phyloP scores from a whole-genome alignment of 2,797 vertebrate genomes.

The Eulemur rubriventer region DNA sequence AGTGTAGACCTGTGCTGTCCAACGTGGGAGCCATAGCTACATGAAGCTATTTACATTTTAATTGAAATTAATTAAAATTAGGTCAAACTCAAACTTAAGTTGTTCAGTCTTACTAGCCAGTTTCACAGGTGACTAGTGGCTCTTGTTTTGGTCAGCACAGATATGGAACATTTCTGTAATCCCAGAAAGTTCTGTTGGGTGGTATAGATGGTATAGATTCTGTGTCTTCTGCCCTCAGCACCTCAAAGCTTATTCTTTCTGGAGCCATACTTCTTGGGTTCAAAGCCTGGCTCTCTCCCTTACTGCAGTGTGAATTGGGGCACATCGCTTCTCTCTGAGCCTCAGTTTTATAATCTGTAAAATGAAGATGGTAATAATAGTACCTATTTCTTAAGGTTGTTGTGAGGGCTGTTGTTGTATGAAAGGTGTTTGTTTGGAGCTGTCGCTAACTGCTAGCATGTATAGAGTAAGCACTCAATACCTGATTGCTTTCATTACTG shows the following conservation, averaged over 20 bases:
- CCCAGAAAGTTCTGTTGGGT: background rate
- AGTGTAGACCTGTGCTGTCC: background rate
- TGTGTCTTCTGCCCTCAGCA: background rate
- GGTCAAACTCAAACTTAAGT: background rate
- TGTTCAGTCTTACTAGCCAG: background rate
- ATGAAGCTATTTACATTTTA: background rate
- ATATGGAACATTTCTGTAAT: background rate
- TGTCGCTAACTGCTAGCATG: background rate
- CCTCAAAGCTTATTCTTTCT: background rate
- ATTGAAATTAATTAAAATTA: constrained; percentile 1
- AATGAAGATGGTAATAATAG: background rate
- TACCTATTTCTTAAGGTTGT: background rate
- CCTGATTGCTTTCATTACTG: background rate
- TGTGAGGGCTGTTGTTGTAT: background rate
- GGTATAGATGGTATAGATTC: background rate
- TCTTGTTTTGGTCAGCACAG: background rate
- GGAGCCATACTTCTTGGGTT: background rate
- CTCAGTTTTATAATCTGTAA: constrained; percentile 39
- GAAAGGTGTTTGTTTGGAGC: background rate
- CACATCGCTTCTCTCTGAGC: background rate
- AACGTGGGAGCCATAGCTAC: background rate
- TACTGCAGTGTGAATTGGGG: background rate
- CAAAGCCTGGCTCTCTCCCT: constrained; percentile 10
- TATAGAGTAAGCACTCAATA: background rate
- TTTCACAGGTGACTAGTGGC: background rate